These are phyloP conservation scores for Fregata magnificens DNA, from an alignment of 2,113 vertebrate genomes.

Conservation along the genomic window DNA sequence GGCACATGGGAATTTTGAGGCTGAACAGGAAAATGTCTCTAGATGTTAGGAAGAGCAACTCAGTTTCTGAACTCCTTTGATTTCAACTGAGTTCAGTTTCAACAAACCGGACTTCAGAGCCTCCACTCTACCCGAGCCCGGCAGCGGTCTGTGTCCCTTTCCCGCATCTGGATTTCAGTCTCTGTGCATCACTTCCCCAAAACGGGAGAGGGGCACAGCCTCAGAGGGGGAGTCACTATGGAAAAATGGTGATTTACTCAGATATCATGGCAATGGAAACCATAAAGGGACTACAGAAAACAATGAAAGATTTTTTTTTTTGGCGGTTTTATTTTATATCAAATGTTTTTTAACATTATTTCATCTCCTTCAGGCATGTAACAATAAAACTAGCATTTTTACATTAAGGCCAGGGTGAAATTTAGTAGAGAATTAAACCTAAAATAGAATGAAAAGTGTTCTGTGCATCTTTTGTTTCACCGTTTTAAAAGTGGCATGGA, in stretches of 20 bases:
- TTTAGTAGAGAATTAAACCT: neutral
- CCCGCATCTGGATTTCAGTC: neutral
- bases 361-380: neutral
- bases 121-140: fast-evolving
- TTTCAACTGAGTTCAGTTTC: neutral
- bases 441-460: neutral
- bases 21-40: neutral
- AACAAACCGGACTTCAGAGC: neutral
- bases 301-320: neutral
- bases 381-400: neutral
- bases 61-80: neutral
- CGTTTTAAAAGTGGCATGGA: neutral
- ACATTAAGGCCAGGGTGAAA: neutral
- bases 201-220: neutral
- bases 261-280: neutral
- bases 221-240: neutral
- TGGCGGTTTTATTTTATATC: neutral
- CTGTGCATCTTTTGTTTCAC: neutral
- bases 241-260: neutral
- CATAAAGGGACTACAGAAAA: neutral
- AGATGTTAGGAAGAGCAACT: neutral
- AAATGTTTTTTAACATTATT: neutral
- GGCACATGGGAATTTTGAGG: neutral
- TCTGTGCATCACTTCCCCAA: neutral
- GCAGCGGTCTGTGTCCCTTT: neutral